Percentiles rank a stretch among this genome's conserved stretches.
Conservation (phyloP, 1,140 invertebrate species). For the Lucilia cuprina region DNA sequence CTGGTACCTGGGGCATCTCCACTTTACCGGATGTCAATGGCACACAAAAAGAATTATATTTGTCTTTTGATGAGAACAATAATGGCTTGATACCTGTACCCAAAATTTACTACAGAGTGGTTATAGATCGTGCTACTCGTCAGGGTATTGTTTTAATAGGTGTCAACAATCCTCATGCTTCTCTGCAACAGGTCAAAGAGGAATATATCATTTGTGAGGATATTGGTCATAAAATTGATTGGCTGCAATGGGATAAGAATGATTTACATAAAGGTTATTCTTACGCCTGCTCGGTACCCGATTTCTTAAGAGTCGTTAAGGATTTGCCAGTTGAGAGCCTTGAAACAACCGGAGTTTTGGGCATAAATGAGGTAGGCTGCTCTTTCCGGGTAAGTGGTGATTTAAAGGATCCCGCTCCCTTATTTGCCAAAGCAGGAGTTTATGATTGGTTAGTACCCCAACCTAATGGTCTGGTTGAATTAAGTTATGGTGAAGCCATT, state of each 20-base stretch:
- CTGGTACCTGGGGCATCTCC: slow-evolving; percentile 67
- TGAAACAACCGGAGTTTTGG: slow-evolving; percentile 50
- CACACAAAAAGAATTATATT: slow-evolving; percentile 63
- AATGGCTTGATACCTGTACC: slow-evolving; percentile 65
- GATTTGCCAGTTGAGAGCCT: slow-evolving; percentile 52
- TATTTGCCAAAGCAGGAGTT: slow-evolving; percentile 45
- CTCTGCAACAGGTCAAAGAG: slow-evolving; percentile 49
- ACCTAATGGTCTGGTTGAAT: slow-evolving; percentile 50
- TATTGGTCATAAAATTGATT: slow-evolving; percentile 63
- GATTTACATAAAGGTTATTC: slow-evolving; percentile 68
- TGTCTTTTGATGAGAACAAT: slow-evolving; percentile 63
- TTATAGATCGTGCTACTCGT: slow-evolving; percentile 64
- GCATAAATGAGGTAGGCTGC: slow-evolving; percentile 47
- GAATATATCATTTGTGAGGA: slow-evolving; percentile 65
- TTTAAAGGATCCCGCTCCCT: slow-evolving; percentile 51
- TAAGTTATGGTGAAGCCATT: slow-evolving; percentile 49
- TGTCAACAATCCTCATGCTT: slow-evolving; percentile 68
- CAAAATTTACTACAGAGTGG: slow-evolving; percentile 67
- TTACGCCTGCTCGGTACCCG: slow-evolving; percentile 71
- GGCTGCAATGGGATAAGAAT: slow-evolving; percentile 64
- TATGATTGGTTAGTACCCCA: slow-evolving; percentile 50
- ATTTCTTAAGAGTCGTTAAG: slow-evolving; percentile 65
- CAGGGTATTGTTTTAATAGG: slow-evolving; percentile 67
- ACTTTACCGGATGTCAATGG: slow-evolving; percentile 64
- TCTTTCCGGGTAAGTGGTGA: slow-evolving; percentile 52